These are phyloP conservation scores for Plebejus melissa DNA, from an alignment of 2,888 invertebrate species.

Conservation along the genomic window DNA sequence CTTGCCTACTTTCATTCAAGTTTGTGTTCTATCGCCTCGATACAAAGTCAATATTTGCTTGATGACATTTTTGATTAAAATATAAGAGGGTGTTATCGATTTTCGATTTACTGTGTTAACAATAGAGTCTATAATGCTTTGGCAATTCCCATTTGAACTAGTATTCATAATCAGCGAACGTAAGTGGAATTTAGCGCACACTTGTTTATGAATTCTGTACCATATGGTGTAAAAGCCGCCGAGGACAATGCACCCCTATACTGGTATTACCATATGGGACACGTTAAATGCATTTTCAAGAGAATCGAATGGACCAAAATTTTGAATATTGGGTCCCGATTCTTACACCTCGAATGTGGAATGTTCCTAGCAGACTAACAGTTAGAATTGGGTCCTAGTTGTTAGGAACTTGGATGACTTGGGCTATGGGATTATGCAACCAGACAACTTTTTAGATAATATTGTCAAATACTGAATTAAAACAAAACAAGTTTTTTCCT, in stretches of 20 bases:
- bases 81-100: not conserved
- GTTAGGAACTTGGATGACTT: no score
- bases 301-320: slow-evolving; percentile 56
- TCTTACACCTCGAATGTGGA: not conserved
- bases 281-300: slow-evolving; percentile 73
- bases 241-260: slow-evolving; percentile 72
- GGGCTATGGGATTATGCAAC: no score
- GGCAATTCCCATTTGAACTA: slow-evolving; percentile 35
- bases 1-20: not conserved
- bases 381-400: no score
- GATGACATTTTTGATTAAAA: not conserved
- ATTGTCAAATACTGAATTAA: no score
- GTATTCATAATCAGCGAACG: slow-evolving; percentile 49
- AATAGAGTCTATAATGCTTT: slow-evolving; percentile 34
- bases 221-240: slow-evolving; percentile 77
- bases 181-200: slow-evolving; percentile 65
- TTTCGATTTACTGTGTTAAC: slow-evolving; percentile 26
- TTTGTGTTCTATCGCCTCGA: not conserved
- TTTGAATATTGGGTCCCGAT: not conserved
- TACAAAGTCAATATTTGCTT: not conserved
- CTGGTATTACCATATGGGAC: slow-evolving; percentile 71
- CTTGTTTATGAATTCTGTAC: slow-evolving; percentile 74
- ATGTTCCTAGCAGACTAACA: not conserved
- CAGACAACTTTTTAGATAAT: no score
- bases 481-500: no score